These are phyloP conservation scores for Cheilosia pagana DNA, from an alignment of 2,888 invertebrate species.

Conservation along the genomic window DNA sequence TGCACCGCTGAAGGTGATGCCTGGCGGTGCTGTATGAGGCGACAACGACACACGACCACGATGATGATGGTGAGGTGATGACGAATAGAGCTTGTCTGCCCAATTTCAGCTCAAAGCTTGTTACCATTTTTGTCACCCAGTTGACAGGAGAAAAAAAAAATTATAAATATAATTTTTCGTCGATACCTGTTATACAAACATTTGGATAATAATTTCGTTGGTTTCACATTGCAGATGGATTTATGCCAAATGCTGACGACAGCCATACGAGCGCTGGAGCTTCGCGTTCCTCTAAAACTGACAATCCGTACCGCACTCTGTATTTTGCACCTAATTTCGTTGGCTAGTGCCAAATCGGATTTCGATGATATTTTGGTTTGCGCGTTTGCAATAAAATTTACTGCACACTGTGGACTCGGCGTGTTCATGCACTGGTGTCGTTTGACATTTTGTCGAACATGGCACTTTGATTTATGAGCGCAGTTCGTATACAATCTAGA, in stretches of 20 bases:
- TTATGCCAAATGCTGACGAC: conserved; percentile 18
- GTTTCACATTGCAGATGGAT: conserved; percentile 42
- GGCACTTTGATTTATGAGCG: conserved; percentile 67
- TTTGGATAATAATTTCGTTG: conserved; percentile 5
- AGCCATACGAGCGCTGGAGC: background rate
- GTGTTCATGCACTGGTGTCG: conserved; percentile 40
- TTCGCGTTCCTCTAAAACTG: conserved; percentile 2
- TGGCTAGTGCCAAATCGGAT: conserved; percentile 30
- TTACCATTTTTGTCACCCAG: conserved; percentile 59
- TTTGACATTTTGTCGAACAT: conserved; percentile 69
- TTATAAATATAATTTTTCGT: background rate
- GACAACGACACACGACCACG: background rate
- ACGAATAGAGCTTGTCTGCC: conserved; percentile 34
- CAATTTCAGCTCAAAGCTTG: conserved; percentile 50
- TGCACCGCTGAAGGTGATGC: conserved; percentile 39
- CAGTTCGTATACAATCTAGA: conserved; percentile 22
- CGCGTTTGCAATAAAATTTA: conserved; percentile 23
- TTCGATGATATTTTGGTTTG: conserved; percentile 53
- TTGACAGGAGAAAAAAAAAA: conserved; percentile 9
- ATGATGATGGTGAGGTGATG: conserved; percentile 11
- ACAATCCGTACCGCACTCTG: conserved; percentile 10
- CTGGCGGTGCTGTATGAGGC: background rate
- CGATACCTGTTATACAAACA: background rate
- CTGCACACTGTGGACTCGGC: background rate
- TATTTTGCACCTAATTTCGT: conserved; percentile 34